Base-by-base conservation (phyloP, 2,797 vertebrate genomes). In the Rhinogobio ventralis region DNA sequence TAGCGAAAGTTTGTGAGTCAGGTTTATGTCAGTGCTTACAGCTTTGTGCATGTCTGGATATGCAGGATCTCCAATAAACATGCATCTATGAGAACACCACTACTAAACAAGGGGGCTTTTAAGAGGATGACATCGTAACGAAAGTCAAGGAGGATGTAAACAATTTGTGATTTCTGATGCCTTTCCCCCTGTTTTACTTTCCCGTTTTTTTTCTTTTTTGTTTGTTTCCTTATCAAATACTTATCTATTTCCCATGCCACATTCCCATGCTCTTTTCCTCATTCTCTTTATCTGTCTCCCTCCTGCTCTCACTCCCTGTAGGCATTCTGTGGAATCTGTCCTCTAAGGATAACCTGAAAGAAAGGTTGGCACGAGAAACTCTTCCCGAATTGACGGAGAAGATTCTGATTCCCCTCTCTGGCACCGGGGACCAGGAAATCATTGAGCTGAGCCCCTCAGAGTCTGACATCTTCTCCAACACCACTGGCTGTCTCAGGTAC, bases 291-390 rank as follows among this genome's bases (percentile, higher is more conserved):
- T 55, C 72, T 28, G 28, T 67, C 11, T 49, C 28, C 7, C 51
- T 67, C 66, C 39, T 85, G 74, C 45, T 64, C 17, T 14, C 33
- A 7, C 60, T 62, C 78, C n/a, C 73, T 84, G 15, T 88, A 99
- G 98, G 98, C 66, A 99, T 99, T 90, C 90, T 99, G 77, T 99
- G 98, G 98, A 99, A 99, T 91, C 95, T 99, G 79, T 99, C 98
- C 71, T 98, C 98, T 90, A 99, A 96, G 60, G 98, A 99, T 89
- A 94, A 90, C 77, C 93, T 99, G 85, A 99, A 99, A 94, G 94
- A 96, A 42, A 96, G 94, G 72, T 90, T 99, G 92, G 97, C 97
- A 36, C 93, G 86, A 2, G 96, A 96, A 77, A 93, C 94, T 0
- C 93, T 99, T 86, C 75, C 92, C 15, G 94, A 96, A 11, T 95